Base-by-base conservation (phyloP, 2,797 vertebrate species). In the Poeciliopsis infans region DNA sequence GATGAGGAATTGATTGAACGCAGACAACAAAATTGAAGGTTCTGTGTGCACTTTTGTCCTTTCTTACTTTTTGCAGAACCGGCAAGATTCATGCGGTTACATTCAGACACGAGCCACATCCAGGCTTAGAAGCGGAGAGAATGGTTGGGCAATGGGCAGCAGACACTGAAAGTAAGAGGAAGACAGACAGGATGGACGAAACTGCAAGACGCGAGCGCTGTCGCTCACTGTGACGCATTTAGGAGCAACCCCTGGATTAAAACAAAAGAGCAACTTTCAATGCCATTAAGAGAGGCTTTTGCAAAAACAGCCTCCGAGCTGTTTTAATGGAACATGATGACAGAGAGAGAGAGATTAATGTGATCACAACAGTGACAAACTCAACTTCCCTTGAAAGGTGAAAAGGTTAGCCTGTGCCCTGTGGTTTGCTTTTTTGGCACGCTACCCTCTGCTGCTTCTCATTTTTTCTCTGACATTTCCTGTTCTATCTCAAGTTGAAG, bases 331-430 rank as follows among this genome's bases (percentile, higher is more conserved):
- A 77, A 80, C 39, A 69, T n/a, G 64, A 83, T 83, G 10, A 12
- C 16, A 72, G 45, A 82, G 28, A 71, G 45, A 82, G 28, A 71
- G 57, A 69, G 68, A 82, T 75, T 31, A 61, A 1, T 69, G 23
- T 77, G 10, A 85, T 82, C 18, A 79, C 16, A 75, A 51, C 49
- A 83, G 25, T 84, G 68, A 72, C 70, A 78, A 66, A 78, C 69
- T 82, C 74, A 55, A 86, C 90, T 93, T 95, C 92, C 90, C 46
- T 81, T 80, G 16, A 87, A 84, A 86, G 95, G 94, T 96, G 92
- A 96, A 95, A 94, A 95, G 95, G 94, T 95, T 83, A 95, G 47
- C 5, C 73, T 93, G 88, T 90, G 90, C 93, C 89, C 87, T 95
- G 95, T 86, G 95, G 95, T 95, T 91, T 84, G 45, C 72, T 84